These are phyloP conservation scores for Nymphalis c-album DNA, from an alignment of 2,888 invertebrate species.

Conservation along the genomic window DNA sequence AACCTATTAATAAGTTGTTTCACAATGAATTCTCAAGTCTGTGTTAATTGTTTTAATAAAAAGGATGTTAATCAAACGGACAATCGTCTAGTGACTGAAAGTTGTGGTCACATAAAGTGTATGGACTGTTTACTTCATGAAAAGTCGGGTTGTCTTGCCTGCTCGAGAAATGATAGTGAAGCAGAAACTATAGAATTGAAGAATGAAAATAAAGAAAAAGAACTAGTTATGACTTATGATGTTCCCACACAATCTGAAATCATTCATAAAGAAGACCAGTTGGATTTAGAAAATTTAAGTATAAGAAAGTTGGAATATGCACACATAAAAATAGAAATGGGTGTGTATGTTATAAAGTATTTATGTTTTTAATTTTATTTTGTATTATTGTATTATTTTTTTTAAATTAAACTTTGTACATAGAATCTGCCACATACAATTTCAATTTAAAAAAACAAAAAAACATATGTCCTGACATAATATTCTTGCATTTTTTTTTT, in stretches of 20 bases:
- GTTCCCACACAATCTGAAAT: constrained; percentile 25
- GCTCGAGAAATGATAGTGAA: constrained; percentile 51
- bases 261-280: constrained; percentile 36
- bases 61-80: constrained; percentile 78
- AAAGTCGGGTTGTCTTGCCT: constrained; percentile 83
- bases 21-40: constrained; percentile 74
- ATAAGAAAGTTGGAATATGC: constrained; percentile 67
- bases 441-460: no score
- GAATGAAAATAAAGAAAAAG: constrained; percentile 19
- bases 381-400: no score
- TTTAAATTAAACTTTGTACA: no score
- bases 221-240: constrained; percentile 25
- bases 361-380: no score
- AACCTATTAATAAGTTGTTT: constrained; percentile 46
- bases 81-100: constrained; percentile 86
- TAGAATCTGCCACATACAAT: no score
- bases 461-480: no score
- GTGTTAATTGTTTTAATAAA: constrained; percentile 83
- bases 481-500: no score
- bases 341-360: constrained; percentile 43
- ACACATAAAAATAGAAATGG: constrained; percentile 66
- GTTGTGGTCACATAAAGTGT: constrained; percentile 89
- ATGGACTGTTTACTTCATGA: constrained; percentile 86
- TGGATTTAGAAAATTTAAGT: constrained; percentile 46
- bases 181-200: constrained; percentile 36